Base-by-base conservation (phyloP, 2,888 invertebrate species). In the Cataglyphis albicans region DNA sequence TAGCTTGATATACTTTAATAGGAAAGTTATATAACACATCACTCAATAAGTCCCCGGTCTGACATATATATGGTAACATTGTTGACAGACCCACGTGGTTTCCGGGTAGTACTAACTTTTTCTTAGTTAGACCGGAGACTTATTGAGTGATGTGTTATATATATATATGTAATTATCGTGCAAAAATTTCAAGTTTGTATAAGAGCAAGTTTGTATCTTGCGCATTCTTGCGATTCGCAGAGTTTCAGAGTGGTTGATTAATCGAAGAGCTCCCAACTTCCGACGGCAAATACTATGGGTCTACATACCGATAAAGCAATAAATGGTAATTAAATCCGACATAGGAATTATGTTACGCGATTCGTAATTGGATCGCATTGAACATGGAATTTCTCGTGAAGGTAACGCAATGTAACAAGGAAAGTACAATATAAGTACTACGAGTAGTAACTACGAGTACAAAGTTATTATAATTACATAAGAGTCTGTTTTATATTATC, bases 311-410 rank as follows among this genome's bases (percentile, higher is more conserved):
- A 76, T 76, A 68, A 76, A 76, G 76, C 76, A 76, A 68, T 55
- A 65, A 76, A 76, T 65, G 38, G 75, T 61, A 76, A 76, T 76
- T 76, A 76, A 76, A 76, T 67, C 29, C 75, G 38, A 52, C 75
- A 52, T 41, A 65, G 64, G 21, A 21, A 76, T 67, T 67, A 76
- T 52, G 52, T 68, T 55, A 29, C 65, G 4, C 52, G 35, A 75
- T 75, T 74, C n/a, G 55, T 52, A 65, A n/a, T 67, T n/a, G 55
- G 25, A 55, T 68, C n/a, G 21, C 25, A 18, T 75, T 76, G n/a
- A 38, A 55, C 12, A 9, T 6, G 18, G 38, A 67, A 76, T 76
- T 76, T 38, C 55, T 61, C 41, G 12, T 59, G 12, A 59, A 35
- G 35, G 48, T 61, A 44, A 44, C 61, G 0, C 32, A 35, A 68